These are phyloP conservation scores for Chrysaora quinquecirrha DNA, from an alignment of 30 jellyfish, hydroid and myxozoan species.

Conservation along the genomic window DNA sequence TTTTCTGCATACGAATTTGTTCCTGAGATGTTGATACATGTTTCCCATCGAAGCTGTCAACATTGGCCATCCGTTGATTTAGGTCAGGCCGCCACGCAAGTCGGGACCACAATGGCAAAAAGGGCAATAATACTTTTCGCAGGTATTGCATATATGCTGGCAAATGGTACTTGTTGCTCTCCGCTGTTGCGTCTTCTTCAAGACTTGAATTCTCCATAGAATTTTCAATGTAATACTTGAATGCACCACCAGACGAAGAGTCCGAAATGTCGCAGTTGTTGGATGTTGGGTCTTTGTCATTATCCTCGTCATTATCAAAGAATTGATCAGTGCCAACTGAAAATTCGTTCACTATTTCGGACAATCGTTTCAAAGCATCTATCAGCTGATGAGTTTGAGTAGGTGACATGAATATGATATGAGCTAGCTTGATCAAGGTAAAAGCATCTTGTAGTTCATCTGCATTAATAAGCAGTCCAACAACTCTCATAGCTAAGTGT, in stretches of 20 bases:
- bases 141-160: neutral
- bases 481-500: conserved; percentile 27
- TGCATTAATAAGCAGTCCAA: neutral
- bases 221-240: neutral
- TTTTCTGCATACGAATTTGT: conserved; percentile 12
- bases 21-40: neutral
- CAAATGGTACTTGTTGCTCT: neutral
- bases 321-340: too few relatives aligned
- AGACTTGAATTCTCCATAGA: neutral
- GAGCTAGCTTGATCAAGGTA: neutral
- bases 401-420: neutral
- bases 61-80: neutral
- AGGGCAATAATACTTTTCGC: neutral
- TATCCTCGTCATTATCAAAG: too few relatives aligned
- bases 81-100: neutral
- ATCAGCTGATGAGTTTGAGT: neutral
- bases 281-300: neutral
- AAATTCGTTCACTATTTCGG: neutral
- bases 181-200: neutral
- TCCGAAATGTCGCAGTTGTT: neutral
- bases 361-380: neutral
- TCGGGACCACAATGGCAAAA: neutral
- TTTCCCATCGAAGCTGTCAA: neutral
- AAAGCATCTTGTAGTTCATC: conserved; percentile 2
- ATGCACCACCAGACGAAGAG: neutral